Evolutionary conservation across 2,113 vertebrate genomes (phyloP).

Genomic region (Forbesichthys agassizii): DNA sequence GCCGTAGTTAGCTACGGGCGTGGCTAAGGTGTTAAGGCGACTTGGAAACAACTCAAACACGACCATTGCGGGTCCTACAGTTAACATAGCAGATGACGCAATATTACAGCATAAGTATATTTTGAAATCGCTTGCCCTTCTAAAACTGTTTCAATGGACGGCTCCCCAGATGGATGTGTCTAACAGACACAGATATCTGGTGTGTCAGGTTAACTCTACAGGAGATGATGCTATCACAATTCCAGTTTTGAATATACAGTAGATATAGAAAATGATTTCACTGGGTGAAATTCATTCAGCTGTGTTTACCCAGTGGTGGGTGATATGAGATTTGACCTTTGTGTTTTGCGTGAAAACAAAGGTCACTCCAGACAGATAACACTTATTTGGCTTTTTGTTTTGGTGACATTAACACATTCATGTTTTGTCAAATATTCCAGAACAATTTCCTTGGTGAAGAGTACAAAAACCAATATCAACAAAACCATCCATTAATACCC

Average conservation of each 20-base stretch:
- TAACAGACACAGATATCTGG: too few species aligned
- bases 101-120: too few species aligned
- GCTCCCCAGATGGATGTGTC: too few species aligned
- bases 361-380: conserved; percentile 36
- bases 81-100: too few species aligned
- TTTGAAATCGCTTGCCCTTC: too few species aligned
- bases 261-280: conserved; percentile 15
- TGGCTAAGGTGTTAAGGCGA: too few species aligned
- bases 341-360: conserved; percentile 40
- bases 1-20: too few species aligned
- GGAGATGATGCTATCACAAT: conserved; percentile 37
- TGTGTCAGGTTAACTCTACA: conserved; percentile 16
- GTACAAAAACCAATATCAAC: background rate
- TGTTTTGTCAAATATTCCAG: background rate
- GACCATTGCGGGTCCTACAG: too few species aligned
- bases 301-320: conserved; percentile 32
- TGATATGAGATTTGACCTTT: conserved; percentile 26
- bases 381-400: background rate
- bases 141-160: too few species aligned
- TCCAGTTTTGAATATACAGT: background rate
- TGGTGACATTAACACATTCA: conserved; percentile 1
- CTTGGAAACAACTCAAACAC: too few species aligned
- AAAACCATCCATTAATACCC: conserved; percentile 1
- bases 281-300: conserved; percentile 25
- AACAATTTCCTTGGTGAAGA: background rate